Evolutionary conservation across 2,113 vertebrate genomes (phyloP).

Genomic region (Himantopus leucocephalus): DNA sequence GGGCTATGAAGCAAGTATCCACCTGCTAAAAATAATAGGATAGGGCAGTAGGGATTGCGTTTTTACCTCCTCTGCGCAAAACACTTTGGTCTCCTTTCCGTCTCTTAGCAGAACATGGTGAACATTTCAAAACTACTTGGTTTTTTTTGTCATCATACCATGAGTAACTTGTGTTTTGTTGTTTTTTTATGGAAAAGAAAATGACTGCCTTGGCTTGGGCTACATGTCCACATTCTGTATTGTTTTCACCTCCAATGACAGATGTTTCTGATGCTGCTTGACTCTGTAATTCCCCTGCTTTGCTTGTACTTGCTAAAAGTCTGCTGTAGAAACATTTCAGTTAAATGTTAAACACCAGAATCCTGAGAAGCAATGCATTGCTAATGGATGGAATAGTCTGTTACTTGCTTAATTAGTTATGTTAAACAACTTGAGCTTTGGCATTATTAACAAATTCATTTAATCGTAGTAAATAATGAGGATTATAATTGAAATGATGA

Average conservation of each 20-base stretch:
- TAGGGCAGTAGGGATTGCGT: neutral
- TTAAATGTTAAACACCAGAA: neutral
- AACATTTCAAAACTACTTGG: neutral
- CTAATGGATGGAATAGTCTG: neutral
- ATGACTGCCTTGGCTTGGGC: neutral
- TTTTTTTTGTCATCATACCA: neutral
- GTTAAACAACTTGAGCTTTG: slow-evolving; percentile 44
- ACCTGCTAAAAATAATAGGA: neutral
- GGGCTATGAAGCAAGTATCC: neutral
- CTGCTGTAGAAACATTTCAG: neutral
- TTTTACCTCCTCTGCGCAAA: neutral
- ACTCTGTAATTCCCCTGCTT: neutral
- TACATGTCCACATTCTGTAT: neutral
- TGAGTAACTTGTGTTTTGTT: neutral
- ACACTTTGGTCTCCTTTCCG: neutral
- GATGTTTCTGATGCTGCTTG: neutral
- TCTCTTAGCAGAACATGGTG: neutral
- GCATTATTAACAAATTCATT: slow-evolving; percentile 39
- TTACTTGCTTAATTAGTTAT: slow-evolving; percentile 49
- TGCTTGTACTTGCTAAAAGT: neutral
- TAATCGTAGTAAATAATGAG: slow-evolving; percentile 50
- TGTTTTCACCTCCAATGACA: neutral
- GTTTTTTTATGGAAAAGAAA: neutral
- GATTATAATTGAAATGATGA: slow-evolving; percentile 52
- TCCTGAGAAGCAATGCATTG: neutral